A percentile compares a stretch with the other conserved stretches of the same genome.
phyloP scores from a whole-genome alignment of 1,140 invertebrate genomes.

The Rhyacophila brunnea region DNA sequence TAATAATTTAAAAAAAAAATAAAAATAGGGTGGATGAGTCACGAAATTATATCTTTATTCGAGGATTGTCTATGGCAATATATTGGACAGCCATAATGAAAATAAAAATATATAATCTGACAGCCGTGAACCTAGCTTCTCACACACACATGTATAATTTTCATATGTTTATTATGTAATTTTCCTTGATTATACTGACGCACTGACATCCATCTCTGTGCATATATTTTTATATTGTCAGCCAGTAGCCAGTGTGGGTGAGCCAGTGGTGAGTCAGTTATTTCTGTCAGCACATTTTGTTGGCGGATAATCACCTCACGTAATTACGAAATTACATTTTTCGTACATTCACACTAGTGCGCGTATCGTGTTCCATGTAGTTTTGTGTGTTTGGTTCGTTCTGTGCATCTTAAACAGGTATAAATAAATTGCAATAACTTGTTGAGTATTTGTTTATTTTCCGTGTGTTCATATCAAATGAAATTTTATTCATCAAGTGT shows the following conservation, averaged over 20 bases:
- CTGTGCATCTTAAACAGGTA: background rate
- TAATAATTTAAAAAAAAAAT: no score
- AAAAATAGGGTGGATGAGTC: no score
- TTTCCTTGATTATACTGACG: no score
- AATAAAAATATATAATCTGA: no score
- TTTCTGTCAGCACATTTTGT: background rate
- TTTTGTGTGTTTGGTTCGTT: background rate
- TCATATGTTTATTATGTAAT: no score
- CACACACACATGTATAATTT: no score
- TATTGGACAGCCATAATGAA: no score
- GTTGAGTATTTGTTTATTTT: background rate
- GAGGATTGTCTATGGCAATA: no score
- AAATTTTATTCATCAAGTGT: background rate
- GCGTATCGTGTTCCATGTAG: background rate
- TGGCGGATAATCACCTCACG: background rate
- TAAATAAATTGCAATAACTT: background rate
- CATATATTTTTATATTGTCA: no score
- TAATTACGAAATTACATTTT: constrained; percentile 1
- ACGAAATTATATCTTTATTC: no score
- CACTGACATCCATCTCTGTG: no score
- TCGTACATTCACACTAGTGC: background rate
- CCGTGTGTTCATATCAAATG: background rate
- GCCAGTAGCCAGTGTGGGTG: background rate
- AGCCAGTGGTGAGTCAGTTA: constrained; percentile 7
- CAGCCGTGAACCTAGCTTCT: no score